These are phyloP conservation scores for Callipepla squamata DNA, from an alignment of 2,113 vertebrate species.

Conservation along the genomic window DNA sequence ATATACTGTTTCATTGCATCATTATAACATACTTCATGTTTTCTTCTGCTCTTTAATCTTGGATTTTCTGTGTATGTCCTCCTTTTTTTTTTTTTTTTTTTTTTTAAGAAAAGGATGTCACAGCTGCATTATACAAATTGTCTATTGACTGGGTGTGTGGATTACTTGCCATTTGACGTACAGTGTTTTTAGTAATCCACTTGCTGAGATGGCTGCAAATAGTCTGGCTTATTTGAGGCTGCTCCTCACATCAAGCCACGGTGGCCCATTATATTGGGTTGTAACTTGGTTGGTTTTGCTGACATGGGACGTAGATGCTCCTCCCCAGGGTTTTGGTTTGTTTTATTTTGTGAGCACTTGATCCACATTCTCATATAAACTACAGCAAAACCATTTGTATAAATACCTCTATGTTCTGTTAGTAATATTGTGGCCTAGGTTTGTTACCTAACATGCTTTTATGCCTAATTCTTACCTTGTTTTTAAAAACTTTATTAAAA, in stretches of 20 bases:
- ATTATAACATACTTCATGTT: neutral
- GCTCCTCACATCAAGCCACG: neutral
- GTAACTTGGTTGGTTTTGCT: neutral
- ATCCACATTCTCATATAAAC: neutral
- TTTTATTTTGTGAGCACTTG: neutral
- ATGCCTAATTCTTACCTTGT: neutral
- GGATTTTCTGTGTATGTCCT: neutral
- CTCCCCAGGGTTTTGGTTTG: neutral
- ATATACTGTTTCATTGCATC: constrained; percentile 43
- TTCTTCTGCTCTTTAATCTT: neutral
- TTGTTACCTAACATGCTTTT: constrained; percentile 26
- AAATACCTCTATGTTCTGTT: constrained; percentile 22
- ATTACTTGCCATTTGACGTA: neutral
- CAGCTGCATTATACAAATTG: neutral
- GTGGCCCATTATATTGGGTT: neutral
- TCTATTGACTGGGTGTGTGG: neutral
- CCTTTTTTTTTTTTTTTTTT: neutral
- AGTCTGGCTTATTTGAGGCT: neutral
- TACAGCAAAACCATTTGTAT: constrained; percentile 11
- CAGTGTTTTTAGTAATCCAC: neutral
- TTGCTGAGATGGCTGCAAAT: neutral
- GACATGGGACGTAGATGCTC: neutral
- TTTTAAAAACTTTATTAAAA: constrained; percentile 43
- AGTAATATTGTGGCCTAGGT: neutral
- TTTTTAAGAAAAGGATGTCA: neutral